Evolutionary conservation across 2,113 vertebrate species (phyloP).

Genomic region (Lasiurus borealis): DNA sequence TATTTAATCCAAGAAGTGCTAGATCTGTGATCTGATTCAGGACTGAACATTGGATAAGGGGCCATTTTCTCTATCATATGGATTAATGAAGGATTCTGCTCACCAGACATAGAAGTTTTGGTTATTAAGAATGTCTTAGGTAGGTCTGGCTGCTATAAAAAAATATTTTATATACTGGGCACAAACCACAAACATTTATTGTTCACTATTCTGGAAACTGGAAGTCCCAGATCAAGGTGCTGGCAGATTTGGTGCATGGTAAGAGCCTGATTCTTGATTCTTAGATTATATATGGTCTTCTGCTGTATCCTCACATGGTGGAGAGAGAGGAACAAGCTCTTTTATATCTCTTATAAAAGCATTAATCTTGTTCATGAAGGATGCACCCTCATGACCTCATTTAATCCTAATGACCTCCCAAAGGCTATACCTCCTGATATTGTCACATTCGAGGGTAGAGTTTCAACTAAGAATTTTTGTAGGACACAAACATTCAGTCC

Average conservation of each 20-base stretch:
- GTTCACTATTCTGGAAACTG: neutral
- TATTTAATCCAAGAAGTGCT: neutral
- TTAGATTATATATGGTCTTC: neutral
- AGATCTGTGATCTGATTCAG: neutral
- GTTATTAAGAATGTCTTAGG: neutral
- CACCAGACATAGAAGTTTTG: neutral
- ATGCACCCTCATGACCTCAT: neutral
- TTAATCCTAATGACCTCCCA: neutral
- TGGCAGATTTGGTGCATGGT: neutral
- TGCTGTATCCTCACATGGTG: neutral
- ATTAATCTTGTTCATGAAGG: neutral
- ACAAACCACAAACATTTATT: neutral
- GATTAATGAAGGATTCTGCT: neutral
- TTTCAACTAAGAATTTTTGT: neutral
- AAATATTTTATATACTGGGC: neutral
- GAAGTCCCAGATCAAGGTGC: neutral
- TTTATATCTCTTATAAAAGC: neutral
- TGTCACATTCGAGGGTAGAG: too few species aligned
- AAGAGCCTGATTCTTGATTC: neutral
- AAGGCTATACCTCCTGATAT: neutral
- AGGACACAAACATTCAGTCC: neutral
- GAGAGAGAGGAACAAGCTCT: neutral
- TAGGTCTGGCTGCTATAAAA: neutral
- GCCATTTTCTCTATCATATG: neutral
- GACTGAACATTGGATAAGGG: neutral